Evolutionary conservation across 2,888 invertebrate species (phyloP), one percentile per base, ranked within the genome.

Genomic region (Hirtodrosophila cameraria): DNA sequence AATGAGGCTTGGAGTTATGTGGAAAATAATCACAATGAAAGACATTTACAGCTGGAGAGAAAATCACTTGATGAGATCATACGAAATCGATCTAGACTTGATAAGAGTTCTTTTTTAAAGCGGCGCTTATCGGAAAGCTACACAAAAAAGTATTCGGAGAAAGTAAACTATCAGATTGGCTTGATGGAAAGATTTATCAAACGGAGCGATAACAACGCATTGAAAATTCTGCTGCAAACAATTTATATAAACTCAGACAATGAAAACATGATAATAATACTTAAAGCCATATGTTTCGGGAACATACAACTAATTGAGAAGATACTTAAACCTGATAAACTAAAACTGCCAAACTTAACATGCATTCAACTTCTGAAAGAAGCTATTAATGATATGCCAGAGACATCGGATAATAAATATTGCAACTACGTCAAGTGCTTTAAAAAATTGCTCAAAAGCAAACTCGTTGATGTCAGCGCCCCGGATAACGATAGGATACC

Each of bases 201-300:
- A 1, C 7, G 3, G 3, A 2, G 20, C 3, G 33, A 35, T 18
- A 7, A 25, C 16, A 15, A n/a, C 4, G 31, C 25, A 3, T 1
- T 27, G n/a, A 13, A 52, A 7, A 6, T 33, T 3, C 35, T 43
- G 2, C 13, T 27, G 4, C 23, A 53, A 42, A 35, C 42, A 25
- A 9, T 53, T 8, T 0, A 2, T 2, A 20, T 18, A n/a, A 27
- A 28, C 18, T 13, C 43, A 28, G 12, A 13, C 0, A 2, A 11
- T 0, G 27, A 27, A 0, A 52, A 35, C 9, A 8, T 3, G 2
- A 4, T 15, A 3, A 18, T 52, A 1, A 2, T 42, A 0, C 4
- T 12, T 0, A 20, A 5, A 16, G 16, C 6, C 11, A 11, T 28
- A 11, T 11, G 4, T 28, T 11, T 11, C 11, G 28, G 28, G 3